Evolutionary conservation across 2,113 vertebrate species (phyloP).

Genomic region (Perca schrenkii): DNA sequence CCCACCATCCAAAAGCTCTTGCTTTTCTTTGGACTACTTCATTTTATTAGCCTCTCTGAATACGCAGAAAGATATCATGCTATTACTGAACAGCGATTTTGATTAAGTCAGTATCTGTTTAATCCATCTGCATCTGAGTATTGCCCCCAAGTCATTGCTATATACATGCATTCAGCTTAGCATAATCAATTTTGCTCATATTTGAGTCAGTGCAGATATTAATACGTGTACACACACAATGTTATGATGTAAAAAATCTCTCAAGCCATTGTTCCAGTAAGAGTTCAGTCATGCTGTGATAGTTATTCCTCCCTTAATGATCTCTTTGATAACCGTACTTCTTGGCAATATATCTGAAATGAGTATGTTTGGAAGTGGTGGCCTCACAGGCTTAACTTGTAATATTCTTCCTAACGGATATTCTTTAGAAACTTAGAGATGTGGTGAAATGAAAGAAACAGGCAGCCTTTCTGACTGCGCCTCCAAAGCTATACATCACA

Average conservation of each 20-base stretch:
- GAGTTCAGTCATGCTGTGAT: not conserved
- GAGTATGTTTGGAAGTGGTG: slow-evolving; percentile 5
- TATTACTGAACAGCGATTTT: slow-evolving; percentile 13
- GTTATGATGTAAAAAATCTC: not conserved
- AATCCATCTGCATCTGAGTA: not conserved
- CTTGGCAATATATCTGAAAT: slow-evolving; percentile 9
- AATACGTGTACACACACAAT: not conserved
- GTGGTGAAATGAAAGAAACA: slow-evolving; percentile 30
- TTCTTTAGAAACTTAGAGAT: not conserved
- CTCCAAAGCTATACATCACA: slow-evolving; percentile 40
- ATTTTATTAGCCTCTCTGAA: not conserved
- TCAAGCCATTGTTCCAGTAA: slow-evolving; percentile 22
- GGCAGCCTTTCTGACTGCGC: not conserved
- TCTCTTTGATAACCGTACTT: slow-evolving; percentile 16
- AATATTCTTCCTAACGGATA: slow-evolving; percentile 15
- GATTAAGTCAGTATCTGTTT: slow-evolving; percentile 29
- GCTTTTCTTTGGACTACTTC: slow-evolving; percentile 20
- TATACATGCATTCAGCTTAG: slow-evolving; percentile 8
- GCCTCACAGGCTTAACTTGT: slow-evolving; percentile 23
- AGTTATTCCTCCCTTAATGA: slow-evolving; percentile 21
- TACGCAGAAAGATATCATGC: not conserved
- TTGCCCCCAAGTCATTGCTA: not conserved
- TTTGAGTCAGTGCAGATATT: not conserved
- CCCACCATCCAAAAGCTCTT: slow-evolving; percentile 12
- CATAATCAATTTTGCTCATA: not conserved